Conservation (phyloP, 2,113 vertebrate species). For the Oplegnathus fasciatus region DNA sequence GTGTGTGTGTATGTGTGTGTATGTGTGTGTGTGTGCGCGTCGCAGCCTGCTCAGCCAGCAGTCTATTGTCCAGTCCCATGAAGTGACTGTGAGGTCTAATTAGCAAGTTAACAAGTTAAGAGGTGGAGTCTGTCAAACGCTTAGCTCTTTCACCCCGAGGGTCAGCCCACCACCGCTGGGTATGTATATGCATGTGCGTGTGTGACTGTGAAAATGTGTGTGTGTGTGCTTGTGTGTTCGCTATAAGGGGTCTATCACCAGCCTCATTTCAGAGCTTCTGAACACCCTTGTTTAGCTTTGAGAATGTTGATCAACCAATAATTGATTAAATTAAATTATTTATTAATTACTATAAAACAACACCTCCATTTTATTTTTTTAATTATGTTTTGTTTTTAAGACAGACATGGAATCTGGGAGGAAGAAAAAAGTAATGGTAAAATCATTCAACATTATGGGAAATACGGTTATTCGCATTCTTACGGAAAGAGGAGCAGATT, state of each 20-base stretch:
- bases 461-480: background rate
- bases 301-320: background rate
- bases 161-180: conserved; percentile 74
- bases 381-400: background rate
- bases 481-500: background rate
- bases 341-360: background rate
- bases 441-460: background rate
- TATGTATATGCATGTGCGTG: conserved; percentile 51
- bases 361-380: background rate
- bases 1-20: conserved; percentile 54
- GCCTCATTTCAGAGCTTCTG: background rate
- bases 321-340: background rate
- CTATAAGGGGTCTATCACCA: background rate
- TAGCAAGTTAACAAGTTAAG: conserved; percentile 87
- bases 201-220: too few relatives aligned
- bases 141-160: conserved; percentile 79
- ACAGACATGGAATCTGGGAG: background rate
- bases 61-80: conserved; percentile 82
- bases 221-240: conserved; percentile 16
- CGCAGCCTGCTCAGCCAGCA: conserved; percentile 71
- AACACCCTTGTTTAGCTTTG: background rate
- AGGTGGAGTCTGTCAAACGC: conserved; percentile 85
- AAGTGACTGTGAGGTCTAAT: conserved; percentile 85
- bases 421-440: background rate
- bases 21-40: conserved; percentile 10